These are phyloP conservation scores for Drosophila malerkotliana DNA, from an alignment of 1,140 invertebrate species.

Conservation along the genomic window DNA sequence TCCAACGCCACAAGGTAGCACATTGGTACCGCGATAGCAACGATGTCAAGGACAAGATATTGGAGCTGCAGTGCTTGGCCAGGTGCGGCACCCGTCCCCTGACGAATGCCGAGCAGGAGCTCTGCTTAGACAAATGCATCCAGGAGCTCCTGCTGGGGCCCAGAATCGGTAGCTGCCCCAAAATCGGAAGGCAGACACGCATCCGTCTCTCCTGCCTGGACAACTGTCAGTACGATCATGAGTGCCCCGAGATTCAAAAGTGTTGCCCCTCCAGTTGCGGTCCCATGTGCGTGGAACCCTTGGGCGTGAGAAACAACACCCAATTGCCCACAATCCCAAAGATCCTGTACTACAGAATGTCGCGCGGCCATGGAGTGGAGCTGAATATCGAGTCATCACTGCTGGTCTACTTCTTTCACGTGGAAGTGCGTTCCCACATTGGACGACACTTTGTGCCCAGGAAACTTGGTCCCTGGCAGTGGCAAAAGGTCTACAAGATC, in stretches of 20 bases:
- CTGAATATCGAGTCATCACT: slow-evolving; percentile 72
- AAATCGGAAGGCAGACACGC: slow-evolving; percentile 53
- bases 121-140: slow-evolving; percentile 61
- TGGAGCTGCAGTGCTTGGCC: slow-evolving; percentile 75
- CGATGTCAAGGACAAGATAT: slow-evolving; percentile 77
- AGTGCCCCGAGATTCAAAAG: slow-evolving; percentile 87
- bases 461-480: slow-evolving; percentile 85
- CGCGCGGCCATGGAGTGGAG: slow-evolving; percentile 75
- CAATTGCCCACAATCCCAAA: slow-evolving; percentile 73
- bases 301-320: slow-evolving; percentile 84
- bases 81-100: slow-evolving; percentile 42
- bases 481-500: slow-evolving; percentile 80
- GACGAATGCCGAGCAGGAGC: slow-evolving; percentile 19
- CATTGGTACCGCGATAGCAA: slow-evolving; percentile 63
- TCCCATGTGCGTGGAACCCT: slow-evolving; percentile 86
- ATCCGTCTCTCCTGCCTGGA: slow-evolving; percentile 85
- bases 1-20: slow-evolving; percentile 54
- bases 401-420: slow-evolving; percentile 70
- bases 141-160: slow-evolving; percentile 58
- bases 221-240: slow-evolving; percentile 86
- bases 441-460: slow-evolving; percentile 85
- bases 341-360: slow-evolving; percentile 62
- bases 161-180: slow-evolving; percentile 65
- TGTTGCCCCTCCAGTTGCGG: slow-evolving; percentile 88
- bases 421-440: slow-evolving; percentile 86